Conservation (phyloP, 2,888 invertebrate genomes). For the Pyrrhosoma nymphula region DNA sequence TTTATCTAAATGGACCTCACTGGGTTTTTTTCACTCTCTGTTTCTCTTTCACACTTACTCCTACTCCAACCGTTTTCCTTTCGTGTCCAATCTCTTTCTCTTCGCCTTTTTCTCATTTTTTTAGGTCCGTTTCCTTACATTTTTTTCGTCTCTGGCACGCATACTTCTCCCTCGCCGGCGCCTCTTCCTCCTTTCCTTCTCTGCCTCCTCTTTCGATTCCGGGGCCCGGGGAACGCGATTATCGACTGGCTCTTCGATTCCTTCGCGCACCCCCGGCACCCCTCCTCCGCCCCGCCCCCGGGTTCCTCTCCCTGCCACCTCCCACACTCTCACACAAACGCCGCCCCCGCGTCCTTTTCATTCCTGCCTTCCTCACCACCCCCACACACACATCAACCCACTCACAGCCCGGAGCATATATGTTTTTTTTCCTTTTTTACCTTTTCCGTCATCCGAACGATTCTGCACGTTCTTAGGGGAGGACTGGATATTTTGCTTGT, state of each 20-base stretch:
- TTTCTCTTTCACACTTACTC: neutral
- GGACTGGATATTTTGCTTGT: too few relatives aligned
- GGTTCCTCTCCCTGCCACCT: neutral
- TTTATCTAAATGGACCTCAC: constrained; percentile 2
- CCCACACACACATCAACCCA: too few relatives aligned
- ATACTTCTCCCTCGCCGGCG: neutral
- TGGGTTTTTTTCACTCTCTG: neutral
- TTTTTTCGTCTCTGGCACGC: neutral
- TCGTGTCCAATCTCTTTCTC: neutral
- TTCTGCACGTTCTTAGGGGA: too few relatives aligned
- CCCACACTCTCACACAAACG: neutral
- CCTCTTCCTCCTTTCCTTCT: neutral
- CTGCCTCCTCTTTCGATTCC: neutral
- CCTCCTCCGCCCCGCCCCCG: neutral
- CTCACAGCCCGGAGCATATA: too few relatives aligned
- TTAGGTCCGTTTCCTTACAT: neutral
- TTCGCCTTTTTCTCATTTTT: neutral
- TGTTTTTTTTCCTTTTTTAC: too few relatives aligned
- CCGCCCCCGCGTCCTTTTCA: too few relatives aligned
- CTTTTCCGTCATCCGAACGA: too few relatives aligned
- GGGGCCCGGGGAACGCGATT: neutral
- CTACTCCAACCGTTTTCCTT: neutral
- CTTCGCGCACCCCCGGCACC: neutral
- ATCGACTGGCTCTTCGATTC: constrained; percentile 4
- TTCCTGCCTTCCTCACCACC: too few relatives aligned